Percentiles rank a stretch among this genome's conserved stretches.
phyloP scores from a whole-genome alignment of 1,140 invertebrate genomes.

The Panagrolaimus sp. region DNA sequence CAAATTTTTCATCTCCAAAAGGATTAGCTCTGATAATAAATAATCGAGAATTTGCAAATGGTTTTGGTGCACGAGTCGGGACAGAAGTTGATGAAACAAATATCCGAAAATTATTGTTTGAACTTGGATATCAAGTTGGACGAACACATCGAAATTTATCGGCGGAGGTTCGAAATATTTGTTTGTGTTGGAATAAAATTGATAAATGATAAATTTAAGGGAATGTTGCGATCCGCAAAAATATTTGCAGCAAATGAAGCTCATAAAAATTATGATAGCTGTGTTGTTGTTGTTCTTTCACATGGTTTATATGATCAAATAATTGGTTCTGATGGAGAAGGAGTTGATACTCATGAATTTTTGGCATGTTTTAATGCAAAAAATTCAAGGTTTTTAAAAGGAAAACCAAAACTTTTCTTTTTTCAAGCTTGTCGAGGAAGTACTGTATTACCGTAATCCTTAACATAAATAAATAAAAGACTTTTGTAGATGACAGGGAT shows the following conservation, averaged over 20 bases:
- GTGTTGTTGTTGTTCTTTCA: conserved; percentile 51
- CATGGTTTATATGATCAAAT: conserved; percentile 57
- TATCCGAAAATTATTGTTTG: conserved; percentile 22
- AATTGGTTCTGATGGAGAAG: conserved; percentile 51
- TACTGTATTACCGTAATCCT: neutral
- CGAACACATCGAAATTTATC: conserved; percentile 22
- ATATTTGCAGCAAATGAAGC: conserved; percentile 24
- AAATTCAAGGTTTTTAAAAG: conserved; percentile 65
- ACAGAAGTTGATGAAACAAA: conserved; percentile 28
- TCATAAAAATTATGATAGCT: conserved; percentile 28
- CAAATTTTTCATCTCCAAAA: conserved; percentile 36
- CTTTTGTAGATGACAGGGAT: neutral
- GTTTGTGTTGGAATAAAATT: neutral
- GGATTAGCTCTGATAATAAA: conserved; percentile 34
- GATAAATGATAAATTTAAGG: conserved; percentile 22
- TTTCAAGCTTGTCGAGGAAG: conserved; percentile 69
- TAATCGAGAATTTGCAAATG: conserved; percentile 22
- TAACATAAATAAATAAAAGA: neutral
- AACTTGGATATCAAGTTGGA: conserved; percentile 27
- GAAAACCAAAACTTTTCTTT: conserved; percentile 74
- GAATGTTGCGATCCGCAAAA: conserved; percentile 31
- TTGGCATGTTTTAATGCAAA: conserved; percentile 64
- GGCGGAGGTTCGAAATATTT: conserved; percentile 10
- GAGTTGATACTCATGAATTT: conserved; percentile 47
- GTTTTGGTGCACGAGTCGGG: neutral